Evolutionary conservation across 1,140 invertebrate genomes (phyloP), one percentile per base, ranked within the genome.

Genomic region (Eumeta japonica): DNA sequence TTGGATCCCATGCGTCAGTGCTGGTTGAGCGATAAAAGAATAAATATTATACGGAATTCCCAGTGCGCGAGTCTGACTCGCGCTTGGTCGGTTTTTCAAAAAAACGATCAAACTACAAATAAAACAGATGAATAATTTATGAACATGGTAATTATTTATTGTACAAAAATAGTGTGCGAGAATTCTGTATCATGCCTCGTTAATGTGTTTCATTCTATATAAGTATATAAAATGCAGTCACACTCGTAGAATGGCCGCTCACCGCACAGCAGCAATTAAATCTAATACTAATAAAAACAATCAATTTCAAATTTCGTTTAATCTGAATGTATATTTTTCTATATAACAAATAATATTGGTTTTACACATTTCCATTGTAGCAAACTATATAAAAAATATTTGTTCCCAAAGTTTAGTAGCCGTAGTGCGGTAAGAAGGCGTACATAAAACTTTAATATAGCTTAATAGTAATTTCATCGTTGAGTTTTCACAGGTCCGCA

Each of bases 161-260:
- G 59, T 74, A 74, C 61, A 74, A 74, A 74, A 74, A 74, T 74
- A 74, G 59, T 72, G 70, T 74, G 70, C 70, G 65, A 66, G 65
- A 65, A 58, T 68, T 63, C 67, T 65, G 62, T 58, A 63, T n/a
- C 67, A 62, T 66, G 62, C 57, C 51, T 64, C 62, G 62, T 60
- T 60, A 66, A 62, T 50, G 62, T 63, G 61, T 68, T 63, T 66
- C 70, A 71, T 54, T 64, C 63, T 14, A 16, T 41, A 58, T 55
- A 62, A 62, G 62, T 62, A 59, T 70, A 74, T 72, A 74, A 74
- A 71, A 74, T 72, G 65, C 67, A 72, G 62, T 66, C 65, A 71
- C 65, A 64, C 66, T 14, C 12, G 56, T 66, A 68, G 57, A 59
- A 63, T 67, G 68, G n/a, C n/a, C n/a, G n/a, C n/a, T n/a, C n/a